phyloP scores from a whole-genome alignment of 2,113 vertebrate genomes.

The Zosterops hypoxanthus region DNA sequence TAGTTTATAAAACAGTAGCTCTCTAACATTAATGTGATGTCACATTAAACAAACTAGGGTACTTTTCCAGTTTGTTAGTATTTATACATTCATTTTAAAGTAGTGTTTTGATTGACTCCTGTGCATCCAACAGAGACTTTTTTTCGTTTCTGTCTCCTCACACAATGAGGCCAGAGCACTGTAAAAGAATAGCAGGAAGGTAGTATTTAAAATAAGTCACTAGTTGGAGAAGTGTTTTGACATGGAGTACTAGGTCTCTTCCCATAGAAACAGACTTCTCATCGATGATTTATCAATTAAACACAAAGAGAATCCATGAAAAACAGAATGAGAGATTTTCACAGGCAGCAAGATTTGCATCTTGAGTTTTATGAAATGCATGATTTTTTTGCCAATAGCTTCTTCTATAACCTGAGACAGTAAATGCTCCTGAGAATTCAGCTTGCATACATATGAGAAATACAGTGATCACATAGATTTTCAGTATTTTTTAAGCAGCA shows the following conservation, averaged over 20 bases:
- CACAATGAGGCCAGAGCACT: neutral
- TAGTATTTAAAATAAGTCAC: neutral
- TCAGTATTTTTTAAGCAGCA: neutral
- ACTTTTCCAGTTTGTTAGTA: neutral
- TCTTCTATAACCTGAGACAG: neutral
- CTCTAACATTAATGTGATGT: neutral
- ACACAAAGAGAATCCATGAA: neutral
- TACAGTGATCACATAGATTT: neutral
- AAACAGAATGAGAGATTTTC: neutral
- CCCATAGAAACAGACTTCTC: neutral
- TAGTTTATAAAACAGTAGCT: neutral
- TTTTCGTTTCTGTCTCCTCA: neutral
- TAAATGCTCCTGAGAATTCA: neutral
- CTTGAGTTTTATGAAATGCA: neutral
- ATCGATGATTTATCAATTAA: neutral
- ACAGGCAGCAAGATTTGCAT: fast-evolving
- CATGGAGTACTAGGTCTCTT: neutral
- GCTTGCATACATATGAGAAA: neutral
- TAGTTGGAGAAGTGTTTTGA: neutral
- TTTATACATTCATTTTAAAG: neutral
- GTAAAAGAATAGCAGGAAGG: neutral
- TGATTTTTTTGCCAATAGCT: neutral
- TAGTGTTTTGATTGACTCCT: neutral
- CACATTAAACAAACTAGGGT: neutral
- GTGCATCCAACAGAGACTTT: fast-evolving